Evolutionary conservation across 2,113 vertebrate species (phyloP), one percentile per base, ranked within the genome.

Genomic region (Equus quagga): DNA sequence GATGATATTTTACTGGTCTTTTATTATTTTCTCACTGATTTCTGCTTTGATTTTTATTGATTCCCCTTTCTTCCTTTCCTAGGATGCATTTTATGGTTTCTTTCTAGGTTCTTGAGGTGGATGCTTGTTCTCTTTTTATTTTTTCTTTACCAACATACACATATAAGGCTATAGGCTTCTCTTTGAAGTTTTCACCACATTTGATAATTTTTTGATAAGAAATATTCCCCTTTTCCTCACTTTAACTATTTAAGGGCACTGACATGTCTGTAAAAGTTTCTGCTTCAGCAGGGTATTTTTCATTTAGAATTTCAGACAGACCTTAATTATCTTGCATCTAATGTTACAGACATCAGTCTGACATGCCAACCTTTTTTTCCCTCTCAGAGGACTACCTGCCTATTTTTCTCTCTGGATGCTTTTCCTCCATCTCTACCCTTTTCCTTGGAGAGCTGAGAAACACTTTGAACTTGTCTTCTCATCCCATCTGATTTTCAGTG

Each of bases 201-300:
- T 28, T 64, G 31, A 26, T 90, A 3, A 14, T 19, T 72, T 72
- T 36, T 26, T 67, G 26, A 1, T 46, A 51, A 17, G 65, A 19
- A n/a, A 19, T 4, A 33, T 31, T 54, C 18, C 31, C 49, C 24
- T 1, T 9, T 6, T 36, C 24, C 44, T 70, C 28, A 64, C 17
- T 49, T 19, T 36, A 64, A 70, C 24, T 36, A 6, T 10, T 72
- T 67, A 0, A 1, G 65, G 44, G 67, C 28, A 14, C 7, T 19
- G 49, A 5, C 6, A 6, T 0, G 28, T 64, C 58, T 13, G 11
- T 1, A 24, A 62, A 23, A 5, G 14, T 28, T 14, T 41, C 56
- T 41, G 58, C 36, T 51, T 24, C 8, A 49, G 84, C 7, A 18
- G 44, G 23, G 44, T 9, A 17, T 65, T 76, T 23, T 56, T 33